Percentiles rank a stretch among this genome's conserved stretches.
phyloP scores from a whole-genome alignment of 2,888 invertebrate genomes.

The Seladonia tumulorum region DNA sequence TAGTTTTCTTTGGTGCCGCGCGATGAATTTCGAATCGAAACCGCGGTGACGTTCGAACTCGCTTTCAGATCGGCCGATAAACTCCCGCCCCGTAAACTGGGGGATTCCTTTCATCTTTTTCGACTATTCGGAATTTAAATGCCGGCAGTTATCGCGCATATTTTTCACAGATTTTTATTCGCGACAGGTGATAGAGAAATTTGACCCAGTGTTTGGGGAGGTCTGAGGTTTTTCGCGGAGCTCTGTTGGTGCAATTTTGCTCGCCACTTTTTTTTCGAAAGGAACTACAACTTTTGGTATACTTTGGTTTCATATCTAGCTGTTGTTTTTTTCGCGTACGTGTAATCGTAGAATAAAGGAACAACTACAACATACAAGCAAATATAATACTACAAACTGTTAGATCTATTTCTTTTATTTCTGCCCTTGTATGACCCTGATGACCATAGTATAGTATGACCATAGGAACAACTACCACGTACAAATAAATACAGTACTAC shows the following conservation, averaged over 20 bases:
- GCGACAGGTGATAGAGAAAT: neutral
- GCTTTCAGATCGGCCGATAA: conserved; percentile 15
- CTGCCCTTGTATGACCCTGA: too few relatives aligned
- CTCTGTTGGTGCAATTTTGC: neutral
- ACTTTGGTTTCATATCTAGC: neutral
- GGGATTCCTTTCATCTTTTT: neutral
- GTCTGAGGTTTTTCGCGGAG: neutral
- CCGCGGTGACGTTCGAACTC: conserved; percentile 26
- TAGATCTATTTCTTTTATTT: too few relatives aligned
- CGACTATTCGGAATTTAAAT: neutral
- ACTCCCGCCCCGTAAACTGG: neutral
- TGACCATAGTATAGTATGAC: too few relatives aligned
- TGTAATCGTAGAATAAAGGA: neutral
- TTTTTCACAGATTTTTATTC: neutral
- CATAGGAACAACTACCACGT: too few relatives aligned
- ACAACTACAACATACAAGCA: too few relatives aligned
- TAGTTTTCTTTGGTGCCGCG: conserved; percentile 18
- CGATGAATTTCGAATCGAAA: conserved; percentile 29
- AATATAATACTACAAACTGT: too few relatives aligned
- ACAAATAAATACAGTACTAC: too few relatives aligned
- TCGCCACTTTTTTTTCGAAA: neutral
- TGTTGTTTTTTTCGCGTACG: neutral
- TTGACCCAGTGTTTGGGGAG: neutral
- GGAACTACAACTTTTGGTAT: neutral
- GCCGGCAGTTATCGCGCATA: neutral